phyloP scores from a whole-genome alignment of 2,888 invertebrate species.

The Trypoxylon attenuatum region DNA sequence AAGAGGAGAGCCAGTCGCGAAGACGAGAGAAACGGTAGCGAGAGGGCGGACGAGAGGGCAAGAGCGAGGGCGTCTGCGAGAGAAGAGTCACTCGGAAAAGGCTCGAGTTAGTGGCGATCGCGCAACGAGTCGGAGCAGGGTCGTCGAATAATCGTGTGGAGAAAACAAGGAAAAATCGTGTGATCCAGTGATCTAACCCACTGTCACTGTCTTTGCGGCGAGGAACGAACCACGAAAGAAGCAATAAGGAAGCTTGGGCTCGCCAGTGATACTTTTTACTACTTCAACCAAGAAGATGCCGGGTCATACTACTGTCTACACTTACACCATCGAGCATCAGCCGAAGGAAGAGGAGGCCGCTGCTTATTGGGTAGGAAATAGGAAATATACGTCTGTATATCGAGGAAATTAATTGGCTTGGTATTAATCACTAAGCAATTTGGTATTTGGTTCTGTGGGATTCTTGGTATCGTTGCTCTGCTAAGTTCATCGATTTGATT shows the following conservation, averaged over 20 bases:
- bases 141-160: constrained; percentile 47
- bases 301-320: constrained; percentile 66
- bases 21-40: constrained; percentile 7
- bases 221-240: background rate
- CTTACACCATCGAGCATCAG: constrained; percentile 62
- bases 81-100: constrained; percentile 58
- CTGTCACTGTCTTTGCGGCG: background rate
- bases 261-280: constrained; percentile 6
- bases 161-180: constrained; percentile 28
- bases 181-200: constrained; percentile 27
- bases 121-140: constrained; percentile 65
- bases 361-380: constrained; percentile 78
- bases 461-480: too few species aligned
- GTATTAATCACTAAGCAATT: too few species aligned
- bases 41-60: background rate
- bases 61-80: constrained; percentile 23
- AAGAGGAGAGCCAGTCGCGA: background rate
- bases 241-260: background rate
- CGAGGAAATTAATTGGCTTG: too few species aligned
- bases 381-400: too few species aligned
- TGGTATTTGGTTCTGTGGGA: too few species aligned
- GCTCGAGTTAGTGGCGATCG: constrained; percentile 71
- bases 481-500: too few species aligned
- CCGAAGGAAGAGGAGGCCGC: constrained; percentile 78
- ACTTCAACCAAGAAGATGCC: too few species aligned